Conservation (phyloP, 2,888 invertebrate species). For the Parelbella ahira region DNA sequence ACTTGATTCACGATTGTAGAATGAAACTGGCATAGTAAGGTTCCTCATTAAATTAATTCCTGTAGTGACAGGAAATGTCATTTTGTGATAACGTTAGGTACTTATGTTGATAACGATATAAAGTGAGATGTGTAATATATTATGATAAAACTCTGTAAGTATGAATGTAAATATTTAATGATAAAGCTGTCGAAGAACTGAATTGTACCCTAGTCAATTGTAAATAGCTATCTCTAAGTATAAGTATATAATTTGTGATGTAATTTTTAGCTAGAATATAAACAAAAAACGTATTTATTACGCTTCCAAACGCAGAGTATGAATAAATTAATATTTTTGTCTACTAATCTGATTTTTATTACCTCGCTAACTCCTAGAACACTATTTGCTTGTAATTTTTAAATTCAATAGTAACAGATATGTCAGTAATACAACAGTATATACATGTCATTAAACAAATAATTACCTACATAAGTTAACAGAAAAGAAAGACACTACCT, state of each 20-base stretch:
- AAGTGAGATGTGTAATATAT: slow-evolving; percentile 43
- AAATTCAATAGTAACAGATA: too few relatives aligned
- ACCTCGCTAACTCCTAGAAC: slow-evolving; percentile 9
- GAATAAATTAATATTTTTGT: slow-evolving; percentile 78
- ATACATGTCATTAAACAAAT: too few relatives aligned
- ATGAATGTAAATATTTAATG: slow-evolving; percentile 49
- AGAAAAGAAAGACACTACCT: too few relatives aligned
- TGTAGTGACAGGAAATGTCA: slow-evolving; percentile 42
- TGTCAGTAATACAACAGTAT: too few relatives aligned
- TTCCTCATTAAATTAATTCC: slow-evolving; percentile 56
- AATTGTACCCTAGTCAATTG: slow-evolving; percentile 81
- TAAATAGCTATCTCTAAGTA: slow-evolving; percentile 62
- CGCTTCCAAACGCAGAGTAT: slow-evolving; percentile 78
- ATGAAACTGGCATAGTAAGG: slow-evolving; percentile 53
- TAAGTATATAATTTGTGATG: slow-evolving; percentile 77
- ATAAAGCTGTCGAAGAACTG: slow-evolving; percentile 72
- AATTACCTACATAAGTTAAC: too few relatives aligned
- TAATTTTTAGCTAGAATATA: slow-evolving; percentile 73
- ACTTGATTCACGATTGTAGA: slow-evolving; percentile 38
- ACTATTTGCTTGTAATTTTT: too few relatives aligned
- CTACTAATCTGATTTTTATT: slow-evolving; percentile 60
- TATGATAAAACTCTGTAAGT: slow-evolving; percentile 24
- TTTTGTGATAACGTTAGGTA: slow-evolving; percentile 75
- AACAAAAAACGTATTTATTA: slow-evolving; percentile 78
- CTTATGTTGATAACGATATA: slow-evolving; percentile 55